Conservation (phyloP, 2,888 invertebrate genomes). For the Drosophila cognata region DNA sequence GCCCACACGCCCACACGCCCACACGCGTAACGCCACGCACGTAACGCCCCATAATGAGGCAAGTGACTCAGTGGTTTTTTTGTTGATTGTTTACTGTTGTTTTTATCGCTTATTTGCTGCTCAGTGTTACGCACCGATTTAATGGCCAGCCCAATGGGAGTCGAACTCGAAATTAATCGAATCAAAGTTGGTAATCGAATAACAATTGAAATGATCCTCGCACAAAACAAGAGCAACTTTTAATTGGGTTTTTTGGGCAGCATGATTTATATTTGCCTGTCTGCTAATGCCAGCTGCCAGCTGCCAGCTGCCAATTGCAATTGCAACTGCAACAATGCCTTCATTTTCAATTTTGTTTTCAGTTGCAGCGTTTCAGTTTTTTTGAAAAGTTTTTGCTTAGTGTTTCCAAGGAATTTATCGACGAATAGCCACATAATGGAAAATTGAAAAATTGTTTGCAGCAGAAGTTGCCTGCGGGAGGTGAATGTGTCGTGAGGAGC, state of each 20-base stretch:
- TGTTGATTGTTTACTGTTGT: constrained; percentile 7
- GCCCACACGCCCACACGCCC: constrained; percentile 21
- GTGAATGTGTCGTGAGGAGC: not conserved
- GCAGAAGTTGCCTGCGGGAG: constrained; percentile 10
- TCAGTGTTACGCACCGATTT: constrained; percentile 1
- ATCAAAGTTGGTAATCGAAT: constrained; percentile 48
- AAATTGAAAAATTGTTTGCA: constrained; percentile 67
- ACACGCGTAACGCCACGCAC: constrained; percentile 8
- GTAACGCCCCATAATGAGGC: constrained; percentile 20
- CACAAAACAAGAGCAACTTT: constrained; percentile 49
- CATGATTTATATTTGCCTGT: constrained; percentile 37
- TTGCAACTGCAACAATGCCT: constrained; percentile 24
- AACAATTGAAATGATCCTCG: constrained; percentile 38
- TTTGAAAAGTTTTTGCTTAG: constrained; percentile 18
- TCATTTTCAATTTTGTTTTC: constrained; percentile 43
- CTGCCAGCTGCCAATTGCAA: constrained; percentile 32
- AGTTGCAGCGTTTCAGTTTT: constrained; percentile 19
- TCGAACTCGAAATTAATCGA: constrained; percentile 28
- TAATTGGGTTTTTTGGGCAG: constrained; percentile 64
- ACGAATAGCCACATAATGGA: constrained; percentile 61
- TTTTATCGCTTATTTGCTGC: constrained; percentile 15
- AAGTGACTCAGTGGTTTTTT: constrained; percentile 27
- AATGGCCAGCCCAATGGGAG: not conserved
- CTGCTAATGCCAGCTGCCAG: constrained; percentile 23
- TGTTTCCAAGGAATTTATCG: constrained; percentile 67